Base-by-base conservation (phyloP, 2,797 vertebrate species). In the Sebastes iracundus region DNA sequence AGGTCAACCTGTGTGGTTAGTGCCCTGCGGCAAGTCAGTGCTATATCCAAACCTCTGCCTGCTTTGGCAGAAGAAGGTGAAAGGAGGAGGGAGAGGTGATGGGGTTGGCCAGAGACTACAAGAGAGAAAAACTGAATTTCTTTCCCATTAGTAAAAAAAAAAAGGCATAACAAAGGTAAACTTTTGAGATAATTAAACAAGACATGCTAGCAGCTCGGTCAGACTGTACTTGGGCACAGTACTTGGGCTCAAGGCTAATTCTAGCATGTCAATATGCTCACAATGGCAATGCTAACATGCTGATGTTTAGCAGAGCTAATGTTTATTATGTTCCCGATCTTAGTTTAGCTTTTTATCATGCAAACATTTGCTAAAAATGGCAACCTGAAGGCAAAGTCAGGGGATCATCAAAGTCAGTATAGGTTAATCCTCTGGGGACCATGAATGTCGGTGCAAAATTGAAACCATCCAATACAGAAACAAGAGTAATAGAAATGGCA, bases 1-100 rank as follows among this genome's bases (percentile, higher is more conserved):
- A 81, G 87, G 88, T 90, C 85, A 83, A 67, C 18, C 13, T 81
- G 84, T 86, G 86, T 38, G 65, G 82, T 84, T 74, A 73, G 49
- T 52, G 66, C 67, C 80, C 83, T 72, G 77, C 13, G 25, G 87
- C 83, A 87, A 87, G 46, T 76, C 75, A 73, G 32, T 30, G 42
- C 63, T 66, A 18, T 13, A 73, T 72, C 82, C 82, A 80, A 84
- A 83, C 82, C 89, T 81, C 77, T 84, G 87, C 46, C 58, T 63
- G 60, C 56, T 66, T 46, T 86, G 62, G 79, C 75, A 58, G n/a
- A 46, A 23, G 69, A 62, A 79, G 32, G 30, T 56, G 14, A 61
- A 60, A 49, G 3, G 3, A 28, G 20, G 22, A 69, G 8, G 3
- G 4, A 13, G 10, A 25, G 63, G 16, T 32, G 35, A 11, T 2